A percentile compares a stretch with the other conserved stretches of the same genome.
Evolutionary conservation across 1,140 invertebrate genomes (phyloP).

Genomic region (Arion vulgaris): DNA sequence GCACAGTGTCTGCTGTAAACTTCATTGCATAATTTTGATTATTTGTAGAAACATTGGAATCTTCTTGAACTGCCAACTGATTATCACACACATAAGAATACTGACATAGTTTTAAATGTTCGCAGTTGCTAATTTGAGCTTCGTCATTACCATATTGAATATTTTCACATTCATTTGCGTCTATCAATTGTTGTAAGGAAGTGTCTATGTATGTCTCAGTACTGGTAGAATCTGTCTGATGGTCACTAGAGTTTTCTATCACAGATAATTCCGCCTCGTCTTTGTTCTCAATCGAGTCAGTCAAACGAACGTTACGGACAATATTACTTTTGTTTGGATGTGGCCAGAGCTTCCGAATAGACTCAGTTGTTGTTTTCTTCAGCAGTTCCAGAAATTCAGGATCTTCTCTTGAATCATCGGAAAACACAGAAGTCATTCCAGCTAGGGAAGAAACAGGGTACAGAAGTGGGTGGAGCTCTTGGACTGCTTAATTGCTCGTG

Average conservation of each 20-base stretch:
- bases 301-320: not conserved
- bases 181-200: not conserved
- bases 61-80: not conserved
- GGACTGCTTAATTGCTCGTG: not conserved
- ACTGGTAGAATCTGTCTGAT: conserved; percentile 2
- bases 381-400: conserved; percentile 31
- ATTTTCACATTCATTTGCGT: not conserved
- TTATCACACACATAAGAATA: not conserved
- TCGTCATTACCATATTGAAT: not conserved
- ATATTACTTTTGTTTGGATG: conserved; percentile 3
- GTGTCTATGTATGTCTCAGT: not conserved
- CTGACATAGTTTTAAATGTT: not conserved
- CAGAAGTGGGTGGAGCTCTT: conserved; percentile 6
- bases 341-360: conserved; percentile 34
- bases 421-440: conserved; percentile 35
- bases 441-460: conserved; percentile 15
- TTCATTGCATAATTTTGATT: conserved; percentile 11
- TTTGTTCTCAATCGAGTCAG: not conserved
- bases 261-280: not conserved
- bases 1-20: conserved; percentile 3
- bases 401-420: conserved; percentile 30
- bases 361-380: conserved; percentile 35
- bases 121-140: not conserved
- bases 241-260: not conserved
- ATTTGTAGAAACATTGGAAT: not conserved